These are phyloP conservation scores for Carposina sasakii DNA, from an alignment of 1,140 invertebrate genomes.

Conservation along the genomic window DNA sequence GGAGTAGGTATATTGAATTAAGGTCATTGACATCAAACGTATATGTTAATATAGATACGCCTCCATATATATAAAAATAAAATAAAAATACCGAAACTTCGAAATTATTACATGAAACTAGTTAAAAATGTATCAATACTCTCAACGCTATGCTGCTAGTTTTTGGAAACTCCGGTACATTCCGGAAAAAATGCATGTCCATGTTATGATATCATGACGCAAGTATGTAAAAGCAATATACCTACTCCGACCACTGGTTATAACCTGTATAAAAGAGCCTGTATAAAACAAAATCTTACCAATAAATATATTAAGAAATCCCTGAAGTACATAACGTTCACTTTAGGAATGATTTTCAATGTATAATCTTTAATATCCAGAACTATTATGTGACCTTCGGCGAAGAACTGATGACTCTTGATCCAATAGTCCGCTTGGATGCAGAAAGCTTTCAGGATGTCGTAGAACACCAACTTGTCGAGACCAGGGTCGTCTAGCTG, in stretches of 20 bases:
- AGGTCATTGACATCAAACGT: too few relatives aligned
- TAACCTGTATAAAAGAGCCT: not conserved
- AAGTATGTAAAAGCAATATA: not conserved
- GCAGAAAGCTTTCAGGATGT: constrained; percentile 37
- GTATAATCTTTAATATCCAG: constrained; percentile 40
- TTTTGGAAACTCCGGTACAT: too few relatives aligned
- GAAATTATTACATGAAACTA: too few relatives aligned
- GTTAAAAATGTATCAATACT: too few relatives aligned
- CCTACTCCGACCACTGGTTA: not conserved
- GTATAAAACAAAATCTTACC: constrained; percentile 28
- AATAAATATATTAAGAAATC: constrained; percentile 46
- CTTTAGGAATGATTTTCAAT: constrained; percentile 40
- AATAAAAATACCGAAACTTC: too few relatives aligned
- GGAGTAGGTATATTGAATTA: too few relatives aligned
- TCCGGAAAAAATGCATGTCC: too few relatives aligned
- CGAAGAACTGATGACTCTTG: constrained; percentile 20
- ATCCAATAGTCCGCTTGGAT: constrained; percentile 50
- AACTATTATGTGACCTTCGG: constrained; percentile 42
- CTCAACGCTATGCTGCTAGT: too few relatives aligned
- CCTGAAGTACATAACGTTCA: constrained; percentile 49
- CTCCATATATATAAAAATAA: too few relatives aligned
- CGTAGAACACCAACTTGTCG: constrained; percentile 46
- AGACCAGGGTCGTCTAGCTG: constrained; percentile 33
- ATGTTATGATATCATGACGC: too few relatives aligned
- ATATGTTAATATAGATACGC: too few relatives aligned